Evolutionary conservation across 2,797 vertebrate genomes (phyloP), one percentile per base, ranked within the genome.

Genomic region (Furcifer pardalis): DNA sequence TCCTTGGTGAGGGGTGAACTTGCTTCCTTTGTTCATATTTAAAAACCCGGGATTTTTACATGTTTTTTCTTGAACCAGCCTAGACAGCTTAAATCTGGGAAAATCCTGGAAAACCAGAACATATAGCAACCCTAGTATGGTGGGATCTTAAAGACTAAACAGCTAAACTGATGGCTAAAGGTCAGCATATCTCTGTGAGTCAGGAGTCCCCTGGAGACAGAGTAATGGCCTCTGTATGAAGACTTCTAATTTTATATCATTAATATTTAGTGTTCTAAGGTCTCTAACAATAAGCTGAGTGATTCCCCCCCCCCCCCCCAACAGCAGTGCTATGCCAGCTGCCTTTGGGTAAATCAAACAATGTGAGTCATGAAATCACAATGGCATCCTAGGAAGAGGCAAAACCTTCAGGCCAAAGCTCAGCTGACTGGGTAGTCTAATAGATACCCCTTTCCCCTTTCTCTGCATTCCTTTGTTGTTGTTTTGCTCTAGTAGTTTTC

Each of bases 321-420:
- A n/a, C n/a, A 79, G 62, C 79, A 84, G 73, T 90, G 90, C 88
- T 89, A 91, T 49, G 80, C 82, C 88, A 90, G 77, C 81, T 85
- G 88, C 85, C 81, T 84, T 82, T 83, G 65, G 85, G 91, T 90
- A 90, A 86, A 69, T 71, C 85, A 87, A 94, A 93, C 91, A 93
- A 92, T 92, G 42, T 68, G 90, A 86, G 87, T 35, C 90, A 92
- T 92, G 93, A 95, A 94, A 90, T 12, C 8, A 86, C 40, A 74
- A 42, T 89, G 90, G 77, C 86, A 89, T 68, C 68, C 74, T 88
- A 83, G 81, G 88, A 88, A 91, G 1, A 2, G 79, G 44, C 13
- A 1, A 72, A 74, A 42, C 85, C 6, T 0, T 0, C 44, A 42
- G 90, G 90, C 83, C 90, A 90, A 81, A 91, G 91, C 90, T 94